These are phyloP conservation scores for Eristalinus aeneus DNA, from an alignment of 2,888 invertebrate species.

Conservation along the genomic window DNA sequence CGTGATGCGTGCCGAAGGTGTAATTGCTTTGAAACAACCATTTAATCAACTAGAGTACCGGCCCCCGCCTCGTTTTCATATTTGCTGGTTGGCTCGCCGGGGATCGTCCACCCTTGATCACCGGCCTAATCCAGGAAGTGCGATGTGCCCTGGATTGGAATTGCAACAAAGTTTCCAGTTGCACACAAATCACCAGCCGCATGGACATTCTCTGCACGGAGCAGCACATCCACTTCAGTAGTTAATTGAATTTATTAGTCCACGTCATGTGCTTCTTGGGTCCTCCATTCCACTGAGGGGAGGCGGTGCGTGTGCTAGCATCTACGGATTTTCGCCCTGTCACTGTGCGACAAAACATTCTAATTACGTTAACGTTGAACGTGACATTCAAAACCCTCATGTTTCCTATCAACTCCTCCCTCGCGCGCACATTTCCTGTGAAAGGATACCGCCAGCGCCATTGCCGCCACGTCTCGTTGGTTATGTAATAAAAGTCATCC, in stretches of 20 bases:
- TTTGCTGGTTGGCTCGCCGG: background rate
- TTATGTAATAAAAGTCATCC: constrained; percentile 58
- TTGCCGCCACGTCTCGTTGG: background rate
- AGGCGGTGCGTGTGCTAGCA: background rate
- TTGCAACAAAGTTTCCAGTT: constrained; percentile 41
- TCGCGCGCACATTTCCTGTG: background rate
- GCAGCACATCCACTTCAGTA: constrained; percentile 14
- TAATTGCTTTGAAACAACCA: constrained; percentile 37
- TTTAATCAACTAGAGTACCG: constrained; percentile 30
- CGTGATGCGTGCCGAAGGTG: constrained; percentile 7
- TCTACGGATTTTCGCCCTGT: constrained; percentile 27
- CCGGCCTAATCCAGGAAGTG: background rate
- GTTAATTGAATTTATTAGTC: constrained; percentile 65
- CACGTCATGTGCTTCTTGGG: constrained; percentile 8
- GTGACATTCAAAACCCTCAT: constrained; percentile 65
- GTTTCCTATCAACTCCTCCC: background rate
- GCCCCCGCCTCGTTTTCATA: background rate
- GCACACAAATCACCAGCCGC: constrained; percentile 32
- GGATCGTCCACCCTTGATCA: background rate
- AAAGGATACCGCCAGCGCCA: background rate
- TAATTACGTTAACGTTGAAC: constrained; percentile 66
- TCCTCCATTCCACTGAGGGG: background rate
- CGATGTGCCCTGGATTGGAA: background rate
- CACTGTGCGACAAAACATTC: constrained; percentile 41
- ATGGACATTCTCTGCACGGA: background rate